Evolutionary conservation across 2,797 vertebrate species (phyloP).

Genomic region (Protonibea diacanthus): DNA sequence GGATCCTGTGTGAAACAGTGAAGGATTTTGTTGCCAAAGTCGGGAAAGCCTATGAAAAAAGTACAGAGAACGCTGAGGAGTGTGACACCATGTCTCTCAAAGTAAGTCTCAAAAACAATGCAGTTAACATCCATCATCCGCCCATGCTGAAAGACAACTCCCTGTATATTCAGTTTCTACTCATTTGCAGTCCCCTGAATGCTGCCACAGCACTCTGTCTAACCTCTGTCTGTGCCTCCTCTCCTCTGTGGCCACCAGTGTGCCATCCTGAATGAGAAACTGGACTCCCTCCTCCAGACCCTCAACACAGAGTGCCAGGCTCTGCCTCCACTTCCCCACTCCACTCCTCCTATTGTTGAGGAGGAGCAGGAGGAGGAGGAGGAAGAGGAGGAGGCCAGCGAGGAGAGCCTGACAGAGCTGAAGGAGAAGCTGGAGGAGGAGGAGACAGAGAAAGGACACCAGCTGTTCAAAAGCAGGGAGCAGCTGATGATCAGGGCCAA

Average conservation of each 20-base stretch:
- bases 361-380: constrained; percentile 86
- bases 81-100: constrained; percentile 93
- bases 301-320: constrained; percentile 89
- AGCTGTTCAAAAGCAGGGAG: constrained; percentile 89
- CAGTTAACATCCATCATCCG: background rate
- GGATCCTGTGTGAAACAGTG: constrained; percentile 97
- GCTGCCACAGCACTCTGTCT: background rate
- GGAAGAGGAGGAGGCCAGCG: constrained; percentile 90
- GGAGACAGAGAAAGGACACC: constrained; percentile 86
- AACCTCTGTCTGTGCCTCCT: background rate
- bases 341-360: constrained; percentile 89
- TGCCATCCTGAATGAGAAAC: constrained; percentile 94
- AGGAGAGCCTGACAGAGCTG: constrained; percentile 91
- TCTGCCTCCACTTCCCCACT: constrained; percentile 78
- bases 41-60: constrained; percentile 93
- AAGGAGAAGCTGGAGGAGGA: constrained; percentile 90
- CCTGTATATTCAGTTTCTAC: background rate
- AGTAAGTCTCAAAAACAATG: constrained; percentile 81
- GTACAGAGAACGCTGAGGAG: constrained; percentile 90
- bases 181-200: background rate
- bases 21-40: constrained; percentile 99
- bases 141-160: background rate
- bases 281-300: constrained; percentile 94
- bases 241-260: constrained; percentile 82
- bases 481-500: constrained; percentile 96